These are phyloP conservation scores for Xestoiulus laeticollis DNA, from an alignment of 2,888 invertebrate species.

Conservation along the genomic window DNA sequence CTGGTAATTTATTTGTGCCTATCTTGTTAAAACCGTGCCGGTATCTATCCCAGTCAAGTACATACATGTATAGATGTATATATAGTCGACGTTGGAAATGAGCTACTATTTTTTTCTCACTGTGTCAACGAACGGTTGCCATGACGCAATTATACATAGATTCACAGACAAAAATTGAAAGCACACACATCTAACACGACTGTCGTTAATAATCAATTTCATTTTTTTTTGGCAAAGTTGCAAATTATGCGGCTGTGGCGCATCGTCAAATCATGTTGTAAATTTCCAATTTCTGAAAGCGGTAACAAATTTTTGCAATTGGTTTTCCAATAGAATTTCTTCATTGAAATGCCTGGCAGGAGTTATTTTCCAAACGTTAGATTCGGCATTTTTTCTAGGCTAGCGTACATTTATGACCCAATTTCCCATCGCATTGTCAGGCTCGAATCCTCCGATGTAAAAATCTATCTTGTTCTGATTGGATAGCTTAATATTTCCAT, in stretches of 20 bases:
- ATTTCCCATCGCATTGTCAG: neutral
- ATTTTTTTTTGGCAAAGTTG: neutral
- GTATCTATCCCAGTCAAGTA: neutral
- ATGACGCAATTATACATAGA: neutral
- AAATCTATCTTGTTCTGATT: slow-evolving; percentile 16
- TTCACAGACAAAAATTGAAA: neutral
- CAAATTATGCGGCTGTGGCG: slow-evolving; percentile 4
- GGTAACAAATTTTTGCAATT: neutral
- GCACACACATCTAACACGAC: neutral
- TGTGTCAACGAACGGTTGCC: neutral
- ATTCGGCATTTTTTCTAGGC: neutral
- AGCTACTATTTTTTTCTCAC: neutral
- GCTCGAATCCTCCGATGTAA: slow-evolving; percentile 1
- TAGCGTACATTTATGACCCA: slow-evolving; percentile 10
- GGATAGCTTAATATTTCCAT: slow-evolving; percentile 12
- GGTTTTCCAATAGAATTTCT: neutral
- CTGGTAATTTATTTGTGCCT: neutral
- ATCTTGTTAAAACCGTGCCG: neutral
- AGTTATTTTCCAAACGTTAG: neutral
- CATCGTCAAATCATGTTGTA: neutral
- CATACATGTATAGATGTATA: too few relatives aligned
- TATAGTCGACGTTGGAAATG: neutral
- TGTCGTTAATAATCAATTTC: neutral
- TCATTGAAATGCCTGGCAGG: neutral
- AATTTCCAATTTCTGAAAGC: slow-evolving; percentile 2